Evolutionary conservation across 2,797 vertebrate species (phyloP), one percentile per base, ranked within the genome.

Genomic region (Mus spretus): DNA sequence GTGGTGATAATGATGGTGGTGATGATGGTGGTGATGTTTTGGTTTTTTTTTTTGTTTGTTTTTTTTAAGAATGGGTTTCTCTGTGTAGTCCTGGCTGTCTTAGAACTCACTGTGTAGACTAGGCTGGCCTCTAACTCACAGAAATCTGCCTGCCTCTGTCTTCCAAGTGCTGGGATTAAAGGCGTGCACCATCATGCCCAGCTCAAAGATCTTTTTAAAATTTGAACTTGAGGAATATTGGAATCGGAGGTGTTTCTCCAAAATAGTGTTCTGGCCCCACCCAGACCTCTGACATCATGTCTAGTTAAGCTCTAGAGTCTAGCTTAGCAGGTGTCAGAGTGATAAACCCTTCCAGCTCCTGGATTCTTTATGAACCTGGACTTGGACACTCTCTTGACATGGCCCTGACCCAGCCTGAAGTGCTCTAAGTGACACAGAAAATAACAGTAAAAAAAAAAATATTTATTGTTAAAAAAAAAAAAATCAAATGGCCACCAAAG

Each of bases 391-490:
- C 75, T 61, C 1, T 0, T 26, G 31, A 53, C 8, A 15, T 89
- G 44, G 47, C 74, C 12, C 37, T 34, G 37, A 37, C 55, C 77
- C 61, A 79, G 37, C 11, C n/a, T 19, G 47, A 85, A 91, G 61
- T 17, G 74, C 50, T 70, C 31, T 70, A 84, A 63, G 79, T 53
- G n/a, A 96, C 75, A 75, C 61, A 53, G 63, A 93, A 91, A 77
- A 28, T 89, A 96, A 96, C 96, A 92, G 94, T 97, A 97, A 96
- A 97, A 97, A 98, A 50, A 50, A 50, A 50, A 92, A 94, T 95
- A 96, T 98, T 98, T 98, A 97, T 97, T 97, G 94, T 95, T 96
- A 44, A 96, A 97, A 97, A 97, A 95, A 95, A 87, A 59, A 95
- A 65, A 87, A 59, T 3, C 67, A 65, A 75, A 61, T 57, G 53